A percentile compares a stretch with the other conserved stretches of the same genome.
phyloP scores from a whole-genome alignment of 2,888 invertebrate genomes.

The Ypsolopha sequella region DNA sequence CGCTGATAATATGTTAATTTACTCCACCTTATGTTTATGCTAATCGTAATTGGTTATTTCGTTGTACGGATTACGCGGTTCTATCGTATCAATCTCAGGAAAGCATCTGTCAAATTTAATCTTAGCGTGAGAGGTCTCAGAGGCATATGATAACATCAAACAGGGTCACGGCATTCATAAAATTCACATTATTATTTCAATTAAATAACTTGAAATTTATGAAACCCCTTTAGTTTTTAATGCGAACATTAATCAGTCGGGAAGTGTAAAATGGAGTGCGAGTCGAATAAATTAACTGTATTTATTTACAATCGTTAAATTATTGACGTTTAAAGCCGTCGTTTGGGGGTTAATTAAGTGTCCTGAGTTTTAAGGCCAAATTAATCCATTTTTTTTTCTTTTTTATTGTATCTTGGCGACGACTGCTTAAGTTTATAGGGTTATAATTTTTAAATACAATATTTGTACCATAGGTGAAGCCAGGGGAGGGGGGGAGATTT shows the following conservation, averaged over 20 bases:
- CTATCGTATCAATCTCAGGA: conserved; percentile 35
- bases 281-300: conserved; percentile 16
- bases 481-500: no score
- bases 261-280: conserved; percentile 21
- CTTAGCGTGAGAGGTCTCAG: conserved; percentile 22
- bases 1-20: conserved; percentile 57
- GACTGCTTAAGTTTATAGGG: background rate
- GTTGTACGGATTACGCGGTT: conserved; percentile 37
- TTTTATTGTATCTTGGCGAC: no score
- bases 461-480: no score
- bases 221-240: conserved; percentile 33
- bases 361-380: conserved; percentile 2
- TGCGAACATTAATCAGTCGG: conserved; percentile 30
- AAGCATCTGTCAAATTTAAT: conserved; percentile 45
- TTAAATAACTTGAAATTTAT: conserved; percentile 31
- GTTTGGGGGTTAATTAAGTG: conserved; percentile 16
- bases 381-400: no score
- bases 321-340: conserved; percentile 24
- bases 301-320: conserved; percentile 12
- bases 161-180: conserved; percentile 24
- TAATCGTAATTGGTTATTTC: conserved; percentile 67
- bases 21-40: conserved; percentile 62
- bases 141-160: conserved; percentile 18
- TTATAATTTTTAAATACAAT: background rate
- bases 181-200: conserved; percentile 42